These are phyloP conservation scores for Prolemur simus DNA, from an alignment of 2,113 vertebrate species.

Conservation along the genomic window DNA sequence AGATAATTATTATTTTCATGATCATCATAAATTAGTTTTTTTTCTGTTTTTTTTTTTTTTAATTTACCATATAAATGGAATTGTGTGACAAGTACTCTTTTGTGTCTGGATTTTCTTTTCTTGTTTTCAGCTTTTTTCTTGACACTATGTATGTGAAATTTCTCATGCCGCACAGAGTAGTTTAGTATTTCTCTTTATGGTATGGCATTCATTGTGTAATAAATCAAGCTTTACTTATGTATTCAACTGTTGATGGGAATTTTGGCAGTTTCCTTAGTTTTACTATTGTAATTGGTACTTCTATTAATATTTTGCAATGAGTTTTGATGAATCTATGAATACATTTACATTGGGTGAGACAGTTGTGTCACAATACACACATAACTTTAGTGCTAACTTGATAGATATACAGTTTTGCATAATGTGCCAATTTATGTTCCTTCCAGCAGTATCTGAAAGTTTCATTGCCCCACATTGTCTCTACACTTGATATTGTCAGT, in stretches of 20 bases:
- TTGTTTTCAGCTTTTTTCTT: not conserved
- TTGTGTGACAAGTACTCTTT: too few relatives aligned
- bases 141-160: not conserved
- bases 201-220: not conserved
- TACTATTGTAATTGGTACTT: not conserved
- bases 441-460: too few relatives aligned
- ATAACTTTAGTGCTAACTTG: not conserved
- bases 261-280: not conserved
- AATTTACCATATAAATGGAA: not conserved
- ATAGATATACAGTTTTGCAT: not conserved
- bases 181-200: not conserved
- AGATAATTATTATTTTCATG: not conserved
- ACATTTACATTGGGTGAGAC: not conserved
- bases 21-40: accelerated
- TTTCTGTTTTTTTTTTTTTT: too few relatives aligned
- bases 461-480: not conserved
- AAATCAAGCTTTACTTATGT: not conserved
- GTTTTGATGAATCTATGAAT: not conserved
- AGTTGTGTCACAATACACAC: too few relatives aligned
- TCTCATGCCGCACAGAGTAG: accelerated
- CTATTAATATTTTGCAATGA: not conserved
- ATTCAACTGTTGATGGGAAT: accelerated
- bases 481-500: too few relatives aligned
- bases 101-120: not conserved
- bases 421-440: not conserved